phyloP scores from a whole-genome alignment of 2,888 invertebrate genomes.

The Dromius quadrimaculatus region DNA sequence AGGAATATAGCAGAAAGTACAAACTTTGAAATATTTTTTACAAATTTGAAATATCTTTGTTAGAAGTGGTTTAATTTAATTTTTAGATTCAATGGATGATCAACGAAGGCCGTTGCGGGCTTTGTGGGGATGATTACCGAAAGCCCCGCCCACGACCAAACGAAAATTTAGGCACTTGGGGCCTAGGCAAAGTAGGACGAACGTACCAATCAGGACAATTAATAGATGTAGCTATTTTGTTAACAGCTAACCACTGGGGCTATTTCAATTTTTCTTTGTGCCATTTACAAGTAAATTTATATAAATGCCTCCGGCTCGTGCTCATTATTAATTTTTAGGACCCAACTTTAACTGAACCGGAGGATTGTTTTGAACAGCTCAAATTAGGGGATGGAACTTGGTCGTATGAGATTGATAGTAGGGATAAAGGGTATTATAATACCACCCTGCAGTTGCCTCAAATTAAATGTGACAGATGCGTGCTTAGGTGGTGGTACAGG shows the following conservation, averaged over 20 bases:
- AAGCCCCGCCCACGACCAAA: slow-evolving; percentile 63
- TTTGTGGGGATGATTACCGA: slow-evolving; percentile 63
- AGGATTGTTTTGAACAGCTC: slow-evolving; percentile 59
- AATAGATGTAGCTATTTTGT: slow-evolving; percentile 59
- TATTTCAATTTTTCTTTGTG: slow-evolving; percentile 28
- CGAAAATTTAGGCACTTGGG: slow-evolving; percentile 66
- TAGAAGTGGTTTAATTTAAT: no score
- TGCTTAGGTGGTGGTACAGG: slow-evolving; percentile 63
- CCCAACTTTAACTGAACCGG: slow-evolving; percentile 57
- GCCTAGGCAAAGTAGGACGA: slow-evolving; percentile 64
- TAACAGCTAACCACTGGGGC: slow-evolving; percentile 65
- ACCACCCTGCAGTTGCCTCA: slow-evolving; percentile 59
- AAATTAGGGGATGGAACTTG: slow-evolving; percentile 56
- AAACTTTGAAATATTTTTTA: no score
- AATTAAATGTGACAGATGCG: slow-evolving; percentile 61
- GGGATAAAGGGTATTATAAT: slow-evolving; percentile 53
- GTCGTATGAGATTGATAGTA: slow-evolving; percentile 55
- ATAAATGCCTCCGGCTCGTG: no score
- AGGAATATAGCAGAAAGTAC: no score
- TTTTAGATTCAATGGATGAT: slow-evolving; percentile 55
- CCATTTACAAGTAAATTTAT: no score
- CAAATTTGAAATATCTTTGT: no score
- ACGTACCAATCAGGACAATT: slow-evolving; percentile 62
- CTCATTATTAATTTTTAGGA: no score
- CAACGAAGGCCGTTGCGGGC: slow-evolving; percentile 59